Percentiles rank a stretch among this genome's conserved stretches.
These are phyloP conservation scores for Acanthoscelides obtectus DNA, from an alignment of 2,888 invertebrate species.

Conservation along the genomic window DNA sequence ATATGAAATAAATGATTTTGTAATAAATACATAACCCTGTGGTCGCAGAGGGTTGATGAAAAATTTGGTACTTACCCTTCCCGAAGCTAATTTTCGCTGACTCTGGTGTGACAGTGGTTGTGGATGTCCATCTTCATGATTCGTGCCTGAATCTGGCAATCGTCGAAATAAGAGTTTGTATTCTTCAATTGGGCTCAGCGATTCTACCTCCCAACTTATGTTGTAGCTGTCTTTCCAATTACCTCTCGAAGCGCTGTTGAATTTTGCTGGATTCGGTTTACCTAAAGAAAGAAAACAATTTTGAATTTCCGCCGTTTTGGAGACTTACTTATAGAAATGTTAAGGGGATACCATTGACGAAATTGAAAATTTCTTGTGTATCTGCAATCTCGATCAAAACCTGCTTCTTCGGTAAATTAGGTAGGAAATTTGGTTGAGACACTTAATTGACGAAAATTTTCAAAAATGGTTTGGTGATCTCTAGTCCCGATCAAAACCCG, in stretches of 20 bases:
- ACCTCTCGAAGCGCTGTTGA: slow-evolving; percentile 59
- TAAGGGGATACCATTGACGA: no score
- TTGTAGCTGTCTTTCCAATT: slow-evolving; percentile 59
- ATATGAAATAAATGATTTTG: not conserved
- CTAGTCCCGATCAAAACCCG: no score
- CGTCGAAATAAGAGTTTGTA: slow-evolving; percentile 62
- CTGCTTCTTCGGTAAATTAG: no score
- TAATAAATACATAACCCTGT: not conserved
- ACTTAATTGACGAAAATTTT: no score
- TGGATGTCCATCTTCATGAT: slow-evolving; percentile 44
- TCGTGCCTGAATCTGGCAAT: slow-evolving; percentile 48
- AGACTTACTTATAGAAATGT: no score
- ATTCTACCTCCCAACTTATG: slow-evolving; percentile 64
- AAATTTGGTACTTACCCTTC: slow-evolving; percentile 11
- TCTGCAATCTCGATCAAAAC: no score
- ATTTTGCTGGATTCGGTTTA: slow-evolving; percentile 60
- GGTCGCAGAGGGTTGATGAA: not conserved
- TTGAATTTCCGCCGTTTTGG: no score
- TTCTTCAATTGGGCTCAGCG: slow-evolving; percentile 62
- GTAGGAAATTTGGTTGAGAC: no score
- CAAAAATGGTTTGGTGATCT: no score
- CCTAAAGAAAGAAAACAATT: slow-evolving; percentile 44
- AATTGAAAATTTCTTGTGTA: no score
- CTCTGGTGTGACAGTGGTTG: slow-evolving; percentile 49
- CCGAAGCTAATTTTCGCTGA: slow-evolving; percentile 36